Conservation (phyloP, 2,888 invertebrate genomes). For the Cantharis lateralis region DNA sequence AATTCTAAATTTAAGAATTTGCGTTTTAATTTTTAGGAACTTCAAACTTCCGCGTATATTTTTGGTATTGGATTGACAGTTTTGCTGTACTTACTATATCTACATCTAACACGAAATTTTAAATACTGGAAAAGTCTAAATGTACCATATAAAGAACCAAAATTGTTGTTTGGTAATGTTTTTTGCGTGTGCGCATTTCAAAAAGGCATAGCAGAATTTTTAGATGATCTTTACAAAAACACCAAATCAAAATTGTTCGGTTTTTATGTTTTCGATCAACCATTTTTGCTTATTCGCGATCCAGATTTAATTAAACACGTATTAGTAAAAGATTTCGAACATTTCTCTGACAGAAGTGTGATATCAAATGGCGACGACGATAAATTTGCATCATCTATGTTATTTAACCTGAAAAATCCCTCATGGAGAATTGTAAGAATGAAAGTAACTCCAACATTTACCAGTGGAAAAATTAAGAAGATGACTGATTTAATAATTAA, state of each 20-base stretch:
- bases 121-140: conserved; percentile 50
- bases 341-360: conserved; percentile 55
- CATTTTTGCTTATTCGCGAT: conserved; percentile 53
- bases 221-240: conserved; percentile 40
- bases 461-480: conserved; percentile 58
- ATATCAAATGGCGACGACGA: conserved; percentile 52
- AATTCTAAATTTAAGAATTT: too few relatives aligned
- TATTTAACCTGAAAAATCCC: conserved; percentile 54
- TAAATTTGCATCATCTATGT: conserved; percentile 51
- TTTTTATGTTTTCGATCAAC: conserved; percentile 55
- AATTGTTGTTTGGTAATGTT: conserved; percentile 48
- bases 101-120: conserved; percentile 38
- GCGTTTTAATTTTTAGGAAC: background rate
- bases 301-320: conserved; percentile 53
- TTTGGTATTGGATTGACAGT: background rate
- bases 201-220: conserved; percentile 40
- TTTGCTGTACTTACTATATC: conserved; percentile 25
- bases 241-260: conserved; percentile 48
- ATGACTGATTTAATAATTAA: conserved; percentile 57
- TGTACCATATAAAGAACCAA: conserved; percentile 46
- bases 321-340: conserved; percentile 55
- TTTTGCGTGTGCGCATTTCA: conserved; percentile 43
- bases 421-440: conserved; percentile 59
- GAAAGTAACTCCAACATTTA: conserved; percentile 59
- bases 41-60: background rate